Conservation (phyloP, 2,888 invertebrate species). For the Mamestra brassicae region DNA sequence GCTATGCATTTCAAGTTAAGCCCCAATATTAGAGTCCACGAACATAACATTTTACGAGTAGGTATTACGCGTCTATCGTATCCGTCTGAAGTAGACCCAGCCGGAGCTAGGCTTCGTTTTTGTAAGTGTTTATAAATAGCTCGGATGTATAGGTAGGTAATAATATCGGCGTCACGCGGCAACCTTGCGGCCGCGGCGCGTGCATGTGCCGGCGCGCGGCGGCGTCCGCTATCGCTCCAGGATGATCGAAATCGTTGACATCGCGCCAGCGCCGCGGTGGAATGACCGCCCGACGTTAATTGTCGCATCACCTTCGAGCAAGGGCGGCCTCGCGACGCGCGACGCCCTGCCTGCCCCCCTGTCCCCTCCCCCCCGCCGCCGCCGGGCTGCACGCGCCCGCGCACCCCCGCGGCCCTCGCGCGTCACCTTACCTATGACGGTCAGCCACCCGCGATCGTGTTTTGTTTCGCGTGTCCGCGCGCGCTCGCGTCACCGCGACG, state of each 20-base stretch:
- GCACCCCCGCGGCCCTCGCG: slow-evolving; percentile 68
- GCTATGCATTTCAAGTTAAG: slow-evolving; percentile 14
- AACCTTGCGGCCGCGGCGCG: slow-evolving; percentile 66
- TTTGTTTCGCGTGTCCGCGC: slow-evolving; percentile 70
- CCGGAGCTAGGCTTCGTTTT: slow-evolving; percentile 52
- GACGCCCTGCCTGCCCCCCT: slow-evolving; percentile 59
- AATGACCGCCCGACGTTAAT: slow-evolving; percentile 89
- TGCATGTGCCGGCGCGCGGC: slow-evolving; percentile 79
- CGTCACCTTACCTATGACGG: slow-evolving; percentile 80
- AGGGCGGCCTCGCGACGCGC: slow-evolving; percentile 82
- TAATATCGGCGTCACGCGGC: slow-evolving; percentile 63
- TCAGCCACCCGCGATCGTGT: slow-evolving; percentile 76
- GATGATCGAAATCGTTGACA: slow-evolving; percentile 89
- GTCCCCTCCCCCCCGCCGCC: slow-evolving; percentile 37
- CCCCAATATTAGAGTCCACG: not conserved
- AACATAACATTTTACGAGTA: not conserved
- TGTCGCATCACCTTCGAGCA: slow-evolving; percentile 89
- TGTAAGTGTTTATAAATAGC: slow-evolving; percentile 54
- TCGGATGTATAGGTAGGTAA: slow-evolving; percentile 48
- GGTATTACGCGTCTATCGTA: slow-evolving; percentile 3
- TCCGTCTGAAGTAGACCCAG: slow-evolving; percentile 15
- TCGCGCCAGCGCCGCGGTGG: slow-evolving; percentile 84
- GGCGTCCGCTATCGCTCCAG: slow-evolving; percentile 82
- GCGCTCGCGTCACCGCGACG: slow-evolving; percentile 59
- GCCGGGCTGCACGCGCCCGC: slow-evolving; percentile 52